phyloP scores from a whole-genome alignment of 2,113 vertebrate genomes.

The Diadophis punctatus region DNA sequence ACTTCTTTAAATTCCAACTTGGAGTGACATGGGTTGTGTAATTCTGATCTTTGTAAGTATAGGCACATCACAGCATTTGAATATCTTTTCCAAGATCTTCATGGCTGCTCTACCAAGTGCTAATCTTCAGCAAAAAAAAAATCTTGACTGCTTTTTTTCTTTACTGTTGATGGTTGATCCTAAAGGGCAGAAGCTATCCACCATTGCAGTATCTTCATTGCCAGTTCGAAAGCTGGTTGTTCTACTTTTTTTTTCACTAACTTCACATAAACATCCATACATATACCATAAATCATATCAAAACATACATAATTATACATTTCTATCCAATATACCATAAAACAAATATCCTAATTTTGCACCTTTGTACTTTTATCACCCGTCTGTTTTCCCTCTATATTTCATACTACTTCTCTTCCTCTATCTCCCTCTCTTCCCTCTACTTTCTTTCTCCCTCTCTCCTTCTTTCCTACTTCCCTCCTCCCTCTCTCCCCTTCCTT shows the following conservation, averaged over 20 bases:
- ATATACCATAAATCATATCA: too few species aligned
- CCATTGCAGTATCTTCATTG: not conserved
- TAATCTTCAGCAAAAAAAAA: not conserved
- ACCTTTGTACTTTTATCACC: too few species aligned
- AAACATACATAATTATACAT: too few species aligned
- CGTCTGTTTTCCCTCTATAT: too few species aligned
- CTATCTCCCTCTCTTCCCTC: too few species aligned
- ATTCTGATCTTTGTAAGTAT: not conserved
- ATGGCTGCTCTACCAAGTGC: not conserved
- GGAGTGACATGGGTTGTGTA: not conserved
- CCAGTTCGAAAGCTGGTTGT: not conserved
- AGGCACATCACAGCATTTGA: not conserved
- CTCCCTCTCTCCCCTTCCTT: too few species aligned
- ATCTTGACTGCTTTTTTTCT: not conserved
- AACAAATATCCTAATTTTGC: too few species aligned
- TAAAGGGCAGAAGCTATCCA: not conserved
- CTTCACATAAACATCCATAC: too few species aligned
- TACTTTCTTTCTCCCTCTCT: too few species aligned
- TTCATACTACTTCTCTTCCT: too few species aligned
- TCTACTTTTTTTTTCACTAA: not conserved
- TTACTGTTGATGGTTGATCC: not conserved
- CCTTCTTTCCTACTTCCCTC: too few species aligned
- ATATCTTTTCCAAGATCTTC: not conserved
- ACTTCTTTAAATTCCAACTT: not conserved
- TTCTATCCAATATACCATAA: too few species aligned